phyloP scores from a whole-genome alignment of 2,113 vertebrate species.

The Corvus hawaiiensis region DNA sequence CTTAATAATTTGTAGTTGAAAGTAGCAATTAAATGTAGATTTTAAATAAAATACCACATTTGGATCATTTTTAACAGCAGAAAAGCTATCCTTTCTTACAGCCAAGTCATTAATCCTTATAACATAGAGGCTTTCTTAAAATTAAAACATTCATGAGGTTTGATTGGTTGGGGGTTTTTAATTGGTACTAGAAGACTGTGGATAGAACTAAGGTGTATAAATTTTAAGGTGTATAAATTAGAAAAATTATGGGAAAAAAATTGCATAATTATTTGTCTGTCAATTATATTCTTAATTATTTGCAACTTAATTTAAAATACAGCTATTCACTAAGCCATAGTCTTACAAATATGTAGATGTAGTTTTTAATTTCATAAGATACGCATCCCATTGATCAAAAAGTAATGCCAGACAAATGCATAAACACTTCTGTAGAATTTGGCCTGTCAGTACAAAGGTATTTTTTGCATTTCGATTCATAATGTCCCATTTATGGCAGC shows the following conservation, averaged over 20 bases:
- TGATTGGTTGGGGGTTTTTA: not conserved
- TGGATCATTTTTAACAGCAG: not conserved
- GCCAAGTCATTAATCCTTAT: not conserved
- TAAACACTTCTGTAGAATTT: not conserved
- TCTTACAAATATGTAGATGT: not conserved
- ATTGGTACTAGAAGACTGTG: not conserved
- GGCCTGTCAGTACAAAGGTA: not conserved
- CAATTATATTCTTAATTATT: not conserved
- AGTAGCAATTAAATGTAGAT: not conserved
- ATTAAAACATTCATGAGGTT: not conserved
- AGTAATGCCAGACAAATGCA: not conserved
- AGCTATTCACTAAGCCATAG: not conserved
- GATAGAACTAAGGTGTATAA: not conserved
- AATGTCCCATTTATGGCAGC: not conserved
- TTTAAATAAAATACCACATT: not conserved
- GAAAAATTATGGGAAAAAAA: not conserved
- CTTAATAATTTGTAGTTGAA: not conserved
- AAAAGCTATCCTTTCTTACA: not conserved
- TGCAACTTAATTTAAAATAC: not conserved
- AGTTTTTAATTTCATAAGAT: not conserved
- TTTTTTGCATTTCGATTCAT: not conserved
- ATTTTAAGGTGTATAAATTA: not conserved
- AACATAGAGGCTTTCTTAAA: not conserved
- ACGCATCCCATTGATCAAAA: not conserved
- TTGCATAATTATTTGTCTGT: not conserved